These are phyloP conservation scores for Halcyon malimbica DNA, from an alignment of 2,113 vertebrate genomes.

Conservation along the genomic window DNA sequence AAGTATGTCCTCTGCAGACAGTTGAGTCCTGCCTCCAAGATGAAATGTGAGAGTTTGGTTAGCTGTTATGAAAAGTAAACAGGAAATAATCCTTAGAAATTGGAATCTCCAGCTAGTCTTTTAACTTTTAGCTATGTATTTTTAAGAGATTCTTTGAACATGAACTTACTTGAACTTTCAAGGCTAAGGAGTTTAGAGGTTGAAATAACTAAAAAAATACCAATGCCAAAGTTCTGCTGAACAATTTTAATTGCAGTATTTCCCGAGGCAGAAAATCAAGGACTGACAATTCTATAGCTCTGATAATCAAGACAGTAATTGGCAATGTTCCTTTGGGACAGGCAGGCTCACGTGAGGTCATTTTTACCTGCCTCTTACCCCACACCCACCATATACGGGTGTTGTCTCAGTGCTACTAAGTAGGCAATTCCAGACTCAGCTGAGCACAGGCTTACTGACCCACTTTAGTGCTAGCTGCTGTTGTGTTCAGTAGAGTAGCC, in stretches of 20 bases:
- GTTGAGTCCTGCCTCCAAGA: neutral
- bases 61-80: slow-evolving; percentile 63
- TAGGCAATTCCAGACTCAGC: neutral
- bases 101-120: slow-evolving; percentile 46
- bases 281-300: slow-evolving; percentile 30
- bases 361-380: neutral
- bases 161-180: slow-evolving; percentile 59
- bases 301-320: slow-evolving; percentile 48
- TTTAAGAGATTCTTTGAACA: slow-evolving; percentile 62
- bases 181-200: slow-evolving; percentile 51
- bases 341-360: neutral
- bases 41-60: slow-evolving; percentile 57
- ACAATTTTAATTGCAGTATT: slow-evolving; percentile 58
- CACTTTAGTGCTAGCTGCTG: neutral
- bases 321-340: slow-evolving; percentile 6
- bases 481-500: neutral
- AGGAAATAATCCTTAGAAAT: slow-evolving; percentile 61
- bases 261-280: slow-evolving; percentile 51
- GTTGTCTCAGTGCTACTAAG: neutral
- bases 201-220: slow-evolving; percentile 54
- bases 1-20: slow-evolving; percentile 26
- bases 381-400: neutral
- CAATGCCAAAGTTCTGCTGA: slow-evolving; percentile 41
- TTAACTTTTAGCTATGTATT: slow-evolving; percentile 39
- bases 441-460: neutral